Conservation (phyloP, 2,113 vertebrate genomes). For the Panthera leo region DNA sequence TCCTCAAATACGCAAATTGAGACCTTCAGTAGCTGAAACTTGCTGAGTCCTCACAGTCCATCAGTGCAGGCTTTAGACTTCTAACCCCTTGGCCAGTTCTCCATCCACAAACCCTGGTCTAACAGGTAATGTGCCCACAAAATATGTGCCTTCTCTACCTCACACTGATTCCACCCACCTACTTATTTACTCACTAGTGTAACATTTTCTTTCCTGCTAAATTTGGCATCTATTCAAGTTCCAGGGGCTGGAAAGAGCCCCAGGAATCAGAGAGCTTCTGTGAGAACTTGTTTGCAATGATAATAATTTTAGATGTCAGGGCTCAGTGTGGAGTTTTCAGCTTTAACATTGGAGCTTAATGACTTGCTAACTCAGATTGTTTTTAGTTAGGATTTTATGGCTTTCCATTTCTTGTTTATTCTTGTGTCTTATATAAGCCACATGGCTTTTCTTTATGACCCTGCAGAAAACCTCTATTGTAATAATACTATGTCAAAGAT, state of each 20-base stretch:
- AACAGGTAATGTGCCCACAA: neutral
- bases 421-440: neutral
- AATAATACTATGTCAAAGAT: slow-evolving; percentile 27
- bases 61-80: neutral
- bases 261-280: neutral
- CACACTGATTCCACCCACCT: neutral
- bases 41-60: neutral
- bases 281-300: slow-evolving; percentile 1
- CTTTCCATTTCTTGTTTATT: slow-evolving; percentile 26
- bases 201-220: slow-evolving; percentile 36
- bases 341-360: slow-evolving; percentile 40
- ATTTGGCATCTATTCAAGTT: slow-evolving; percentile 14
- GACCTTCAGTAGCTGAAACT: neutral
- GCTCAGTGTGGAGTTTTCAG: neutral
- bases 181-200: neutral
- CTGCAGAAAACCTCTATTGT: neutral
- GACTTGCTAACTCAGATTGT: slow-evolving; percentile 34
- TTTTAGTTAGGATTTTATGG: neutral
- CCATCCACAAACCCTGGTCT: neutral
- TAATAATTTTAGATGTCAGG: neutral
- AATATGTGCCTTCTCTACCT: neutral
- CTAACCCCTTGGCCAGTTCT: neutral
- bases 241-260: neutral
- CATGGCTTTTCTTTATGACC: neutral
- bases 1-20: neutral